Evolutionary conservation across 2,797 vertebrate species (phyloP), one percentile per base, ranked within the genome.

Genomic region (Notolabrus celidotus): DNA sequence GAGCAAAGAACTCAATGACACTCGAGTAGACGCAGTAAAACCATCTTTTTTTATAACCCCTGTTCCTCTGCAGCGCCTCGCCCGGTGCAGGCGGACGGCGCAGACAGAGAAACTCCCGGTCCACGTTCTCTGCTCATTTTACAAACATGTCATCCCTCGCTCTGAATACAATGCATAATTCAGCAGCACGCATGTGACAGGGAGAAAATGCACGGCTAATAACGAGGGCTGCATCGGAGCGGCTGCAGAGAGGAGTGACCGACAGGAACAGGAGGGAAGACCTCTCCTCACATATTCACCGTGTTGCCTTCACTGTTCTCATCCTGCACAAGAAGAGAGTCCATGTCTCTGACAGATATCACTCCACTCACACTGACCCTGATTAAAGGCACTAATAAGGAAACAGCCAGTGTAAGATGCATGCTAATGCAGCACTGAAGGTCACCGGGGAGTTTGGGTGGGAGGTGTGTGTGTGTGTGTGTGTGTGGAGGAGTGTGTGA

Each of bases 101-200:
- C 23, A 38, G 4, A 11, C 12, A 25, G 10, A 27, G n/a, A 53
- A 46, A n/a, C 33, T 19, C 31, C 19, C 5, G 0, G 12, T n/a
- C 29, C 12, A 20, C 9, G n/a, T 25, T 38, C 66, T 19, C 27
- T 11, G 12, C 27, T 23, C 23, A 2, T 36, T 49, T 53, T 5
- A 38, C 46, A 47, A n/a, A 9, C 42, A 14, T 23, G 56, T 69
- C 54, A n/a, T n/a, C 20, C 10, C 1, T 46, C 51, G 23, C 31
- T 51, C 46, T 1, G 57, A 77, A 19, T 8, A 11, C 10, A 1
- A 56, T 53, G 45, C 54, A 69, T 69, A 25, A 65, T 65, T 72
- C 65, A 72, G 9, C 39, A 23, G 42, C n/a, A 0, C 20, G 7
- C 8, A 9, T 14, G 29, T 23, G 33, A 70, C 49, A 0, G n/a